These are phyloP conservation scores for Enteromius treurensis DNA, from an alignment of 2,797 vertebrate species.

Conservation along the genomic window DNA sequence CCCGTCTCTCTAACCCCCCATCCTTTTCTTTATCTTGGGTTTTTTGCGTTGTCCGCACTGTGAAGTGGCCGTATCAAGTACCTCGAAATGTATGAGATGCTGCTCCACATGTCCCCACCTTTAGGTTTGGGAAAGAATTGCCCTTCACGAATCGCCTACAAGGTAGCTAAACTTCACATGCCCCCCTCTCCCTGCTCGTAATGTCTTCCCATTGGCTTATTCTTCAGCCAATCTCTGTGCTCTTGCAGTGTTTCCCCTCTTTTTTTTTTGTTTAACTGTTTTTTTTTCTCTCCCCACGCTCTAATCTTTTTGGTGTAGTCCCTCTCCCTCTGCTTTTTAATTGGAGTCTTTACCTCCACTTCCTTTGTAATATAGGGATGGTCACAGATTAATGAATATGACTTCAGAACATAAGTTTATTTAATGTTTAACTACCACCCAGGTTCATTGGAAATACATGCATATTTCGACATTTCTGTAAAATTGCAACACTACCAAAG, in stretches of 20 bases:
- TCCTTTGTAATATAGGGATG: constrained; percentile 47
- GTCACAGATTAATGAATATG: constrained; percentile 28
- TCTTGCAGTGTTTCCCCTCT: constrained; percentile 69
- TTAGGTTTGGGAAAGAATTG: constrained; percentile 99
- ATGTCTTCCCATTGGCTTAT: constrained; percentile 72
- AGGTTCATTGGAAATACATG: neutral
- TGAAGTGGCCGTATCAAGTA: constrained; percentile 98
- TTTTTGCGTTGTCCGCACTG: constrained; percentile 67
- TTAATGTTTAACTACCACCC: constrained; percentile 1
- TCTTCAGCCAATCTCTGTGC: constrained; percentile 73
- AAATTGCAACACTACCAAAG: neutral
- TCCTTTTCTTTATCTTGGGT: constrained; percentile 68
- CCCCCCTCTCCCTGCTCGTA: constrained; percentile 63
- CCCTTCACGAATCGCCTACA: constrained; percentile 97
- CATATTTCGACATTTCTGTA: neutral
- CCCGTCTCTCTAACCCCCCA: constrained; percentile 72
- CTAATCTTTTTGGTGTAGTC: constrained; percentile 69
- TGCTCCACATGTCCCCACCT: constrained; percentile 99
- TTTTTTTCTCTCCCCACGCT: constrained; percentile 67
- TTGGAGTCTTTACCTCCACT: constrained; percentile 45
- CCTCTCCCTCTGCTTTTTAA: constrained; percentile 45
- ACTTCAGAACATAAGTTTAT: constrained; percentile 22
- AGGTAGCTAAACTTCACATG: constrained; percentile 85
- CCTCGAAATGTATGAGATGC: constrained; percentile 99
- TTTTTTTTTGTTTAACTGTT: constrained; percentile 61